Percentiles rank a stretch among this genome's conserved stretches.
Conservation (phyloP, 2,113 vertebrate species). For the Perca fluviatilis region DNA sequence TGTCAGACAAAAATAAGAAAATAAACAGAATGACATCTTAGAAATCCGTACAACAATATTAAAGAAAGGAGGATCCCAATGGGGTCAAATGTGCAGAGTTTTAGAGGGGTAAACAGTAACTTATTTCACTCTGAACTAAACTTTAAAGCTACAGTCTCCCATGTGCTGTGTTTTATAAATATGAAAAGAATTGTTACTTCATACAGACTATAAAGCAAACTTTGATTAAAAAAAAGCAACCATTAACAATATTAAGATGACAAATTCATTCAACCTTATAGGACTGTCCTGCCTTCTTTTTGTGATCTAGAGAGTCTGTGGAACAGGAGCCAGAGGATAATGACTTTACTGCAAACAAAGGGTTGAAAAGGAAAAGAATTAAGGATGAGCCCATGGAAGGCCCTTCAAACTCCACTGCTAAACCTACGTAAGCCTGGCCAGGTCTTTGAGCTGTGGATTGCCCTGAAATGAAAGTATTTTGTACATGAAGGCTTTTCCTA, state of each 20-base stretch:
- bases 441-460: background rate
- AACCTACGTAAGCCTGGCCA: slow-evolving; percentile 50
- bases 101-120: background rate
- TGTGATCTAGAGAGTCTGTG: slow-evolving; percentile 37
- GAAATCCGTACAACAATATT: background rate
- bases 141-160: background rate
- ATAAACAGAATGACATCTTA: background rate
- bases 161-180: background rate
- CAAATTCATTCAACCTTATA: background rate
- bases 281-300: background rate
- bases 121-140: background rate
- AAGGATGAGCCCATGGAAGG: slow-evolving; percentile 62
- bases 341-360: slow-evolving; percentile 70
- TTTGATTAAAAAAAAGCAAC: background rate
- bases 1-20: background rate
- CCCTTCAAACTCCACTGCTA: background rate
- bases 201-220: background rate
- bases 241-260: background rate
- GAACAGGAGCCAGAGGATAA: slow-evolving; percentile 65
- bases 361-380: slow-evolving; percentile 77
- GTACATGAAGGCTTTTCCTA: background rate
- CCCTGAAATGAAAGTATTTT: background rate
- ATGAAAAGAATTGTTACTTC: background rate
- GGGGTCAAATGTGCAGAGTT: background rate
- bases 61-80: background rate